Base-by-base conservation (phyloP, 2,888 invertebrate species). In the Caenorhabditis parvicauda region DNA sequence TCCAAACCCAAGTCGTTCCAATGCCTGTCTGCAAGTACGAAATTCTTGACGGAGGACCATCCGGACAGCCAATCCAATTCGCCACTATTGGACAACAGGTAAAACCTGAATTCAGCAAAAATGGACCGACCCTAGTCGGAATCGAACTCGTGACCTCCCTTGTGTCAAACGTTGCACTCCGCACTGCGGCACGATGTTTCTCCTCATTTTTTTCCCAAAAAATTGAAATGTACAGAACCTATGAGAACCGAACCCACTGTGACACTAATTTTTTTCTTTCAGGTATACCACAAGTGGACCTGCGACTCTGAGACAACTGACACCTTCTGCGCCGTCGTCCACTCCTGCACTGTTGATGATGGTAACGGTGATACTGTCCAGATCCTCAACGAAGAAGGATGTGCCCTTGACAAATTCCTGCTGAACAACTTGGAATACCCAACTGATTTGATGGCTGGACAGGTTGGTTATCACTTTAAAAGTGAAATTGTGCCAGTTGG, bases 11-110 rank as follows among this genome's bases (percentile, higher is more conserved):
- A 46, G 70, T 73, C 19, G 73, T 77, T 2, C 76, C 77, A 22
- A 77, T 77, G 77, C 77, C 77, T 28, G 55, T 76, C 42, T 77
- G 77, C 54, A 70, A 74, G 35, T 77, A 77, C 62, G 76, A 77
- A 50, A 73, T 77, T 42, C 55, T 77, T 35, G 72, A 74, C 29
- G 76, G 76, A 42, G 75, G 75, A 57, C 77, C 77, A 42, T 63
- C 72, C 21, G 77, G 76, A 41, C 59, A 67, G 43, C 75, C 76
- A 12, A 59, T 77, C 27, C 73, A 74, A 53, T 77, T 74, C 50
- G 77, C 76, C 19, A 67, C 71, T n/a, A 70, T 77, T 39, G 77
- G 77, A 49, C 70, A 76, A 52, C 69, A 69, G 58, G 58, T 59
- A n/a, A 1, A 24, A 12, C 35, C n/a, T 32, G 9, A 12, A 9